Evolutionary conservation across 2,113 vertebrate species (phyloP).

Genomic region (Cyanoliseus patagonus): DNA sequence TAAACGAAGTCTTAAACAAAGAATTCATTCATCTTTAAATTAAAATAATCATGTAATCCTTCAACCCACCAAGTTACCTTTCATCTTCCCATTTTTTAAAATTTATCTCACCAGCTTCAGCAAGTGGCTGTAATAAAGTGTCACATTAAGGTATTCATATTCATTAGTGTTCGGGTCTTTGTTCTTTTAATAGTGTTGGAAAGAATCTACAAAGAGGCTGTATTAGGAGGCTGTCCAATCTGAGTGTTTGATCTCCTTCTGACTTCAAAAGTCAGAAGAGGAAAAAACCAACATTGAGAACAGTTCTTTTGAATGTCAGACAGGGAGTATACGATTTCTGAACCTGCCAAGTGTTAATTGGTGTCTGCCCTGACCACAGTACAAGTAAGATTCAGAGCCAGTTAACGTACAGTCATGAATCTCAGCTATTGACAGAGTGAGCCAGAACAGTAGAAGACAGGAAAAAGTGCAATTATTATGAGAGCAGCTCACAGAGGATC

Average conservation of each 20-base stretch:
- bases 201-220: slow-evolving; percentile 74
- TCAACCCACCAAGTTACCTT: slow-evolving; percentile 57
- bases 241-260: slow-evolving; percentile 72
- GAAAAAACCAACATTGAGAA: slow-evolving; percentile 40
- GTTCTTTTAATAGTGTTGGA: slow-evolving; percentile 78
- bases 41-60: slow-evolving; percentile 69
- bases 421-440: slow-evolving; percentile 64
- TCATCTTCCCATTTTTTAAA: slow-evolving; percentile 42
- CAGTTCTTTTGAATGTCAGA: slow-evolving; percentile 74
- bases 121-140: slow-evolving; percentile 70
- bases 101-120: slow-evolving; percentile 58
- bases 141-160: slow-evolving; percentile 73
- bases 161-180: slow-evolving; percentile 73
- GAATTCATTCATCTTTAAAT: slow-evolving; percentile 52
- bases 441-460: slow-evolving; percentile 41
- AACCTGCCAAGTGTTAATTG: slow-evolving; percentile 80
- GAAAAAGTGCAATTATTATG: slow-evolving; percentile 41
- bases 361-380: slow-evolving; percentile 64
- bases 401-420: slow-evolving; percentile 68
- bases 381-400: slow-evolving; percentile 72
- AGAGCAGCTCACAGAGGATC: slow-evolving; percentile 20
- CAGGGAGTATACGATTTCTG: slow-evolving; percentile 61
- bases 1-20: slow-evolving; percentile 62
- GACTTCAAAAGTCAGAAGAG: slow-evolving; percentile 61
- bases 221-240: slow-evolving; percentile 72